A percentile compares a stretch with the other conserved stretches of the same genome.
Conservation (phyloP, 1,140 invertebrate genomes). For the Phymorhynchus buccinoides region DNA sequence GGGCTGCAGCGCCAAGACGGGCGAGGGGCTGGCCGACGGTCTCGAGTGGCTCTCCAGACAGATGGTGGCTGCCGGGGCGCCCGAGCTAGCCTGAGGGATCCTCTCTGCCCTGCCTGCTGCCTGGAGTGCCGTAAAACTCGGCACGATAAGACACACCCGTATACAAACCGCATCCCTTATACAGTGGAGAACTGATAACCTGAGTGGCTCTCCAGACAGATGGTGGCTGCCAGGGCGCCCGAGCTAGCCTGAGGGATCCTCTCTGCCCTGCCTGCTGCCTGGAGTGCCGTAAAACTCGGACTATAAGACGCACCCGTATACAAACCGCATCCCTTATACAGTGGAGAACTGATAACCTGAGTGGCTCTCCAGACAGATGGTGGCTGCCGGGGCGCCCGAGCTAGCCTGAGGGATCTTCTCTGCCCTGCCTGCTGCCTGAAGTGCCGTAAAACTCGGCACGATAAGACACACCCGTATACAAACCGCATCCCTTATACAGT, state of each 20-base stretch:
- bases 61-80: conserved; percentile 67
- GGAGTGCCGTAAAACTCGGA: too few species aligned
- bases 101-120: background rate
- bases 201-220: conserved; percentile 84
- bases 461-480: too few species aligned
- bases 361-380: conserved; percentile 91
- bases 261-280: too few species aligned
- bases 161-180: too few species aligned
- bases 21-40: conserved; percentile 97
- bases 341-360: too few species aligned
- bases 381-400: conserved; percentile 69
- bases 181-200: background rate
- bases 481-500: too few species aligned
- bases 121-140: background rate
- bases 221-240: conserved; percentile 67
- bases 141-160: too few species aligned
- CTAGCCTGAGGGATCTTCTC: conserved; percentile 45
- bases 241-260: conserved; percentile 60
- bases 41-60: conserved; percentile 97
- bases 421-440: background rate
- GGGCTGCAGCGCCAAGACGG: conserved; percentile 97
- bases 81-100: conserved; percentile 59
- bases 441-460: background rate
- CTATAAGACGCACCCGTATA: too few species aligned
- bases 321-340: too few species aligned